phyloP scores from a whole-genome alignment of 64 coral and sea anemone genomes.

The Pocillopora verrucosa region DNA sequence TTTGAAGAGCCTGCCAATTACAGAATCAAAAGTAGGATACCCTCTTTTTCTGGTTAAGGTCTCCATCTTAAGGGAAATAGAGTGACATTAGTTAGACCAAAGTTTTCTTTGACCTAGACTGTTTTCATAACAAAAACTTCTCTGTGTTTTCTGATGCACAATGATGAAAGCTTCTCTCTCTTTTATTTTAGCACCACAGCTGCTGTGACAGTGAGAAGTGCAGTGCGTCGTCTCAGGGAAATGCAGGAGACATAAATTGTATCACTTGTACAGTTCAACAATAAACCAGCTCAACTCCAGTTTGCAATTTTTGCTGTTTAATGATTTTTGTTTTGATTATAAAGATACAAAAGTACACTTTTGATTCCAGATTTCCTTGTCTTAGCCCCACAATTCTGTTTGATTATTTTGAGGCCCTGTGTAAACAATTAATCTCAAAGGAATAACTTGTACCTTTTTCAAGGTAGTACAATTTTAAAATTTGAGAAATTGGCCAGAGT shows the following conservation, averaged over 20 bases:
- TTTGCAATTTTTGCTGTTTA: background rate
- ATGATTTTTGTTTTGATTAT: background rate
- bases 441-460: background rate
- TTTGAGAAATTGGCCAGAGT: background rate
- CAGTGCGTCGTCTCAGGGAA: slow-evolving; percentile 91
- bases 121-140: background rate
- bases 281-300: slow-evolving; percentile 23
- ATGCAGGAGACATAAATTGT: slow-evolving; percentile 90
- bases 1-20: no score
- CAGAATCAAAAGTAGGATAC: no score
- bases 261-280: slow-evolving; percentile 24
- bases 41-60: no score
- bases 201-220: slow-evolving; percentile 97
- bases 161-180: background rate
- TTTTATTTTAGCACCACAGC: slow-evolving; percentile 87
- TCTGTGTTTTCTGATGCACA: background rate
- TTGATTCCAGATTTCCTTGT: no score
- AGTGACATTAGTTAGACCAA: no score
- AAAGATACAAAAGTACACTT: no score
- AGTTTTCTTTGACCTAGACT: background rate
- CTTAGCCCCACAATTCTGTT: no score
- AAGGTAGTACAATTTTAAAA: background rate
- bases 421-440: background rate
- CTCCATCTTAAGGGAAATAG: no score
- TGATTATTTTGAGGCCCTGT: background rate